phyloP scores from a whole-genome alignment of 1,140 invertebrate species.

The Neodiprion pinetum region DNA sequence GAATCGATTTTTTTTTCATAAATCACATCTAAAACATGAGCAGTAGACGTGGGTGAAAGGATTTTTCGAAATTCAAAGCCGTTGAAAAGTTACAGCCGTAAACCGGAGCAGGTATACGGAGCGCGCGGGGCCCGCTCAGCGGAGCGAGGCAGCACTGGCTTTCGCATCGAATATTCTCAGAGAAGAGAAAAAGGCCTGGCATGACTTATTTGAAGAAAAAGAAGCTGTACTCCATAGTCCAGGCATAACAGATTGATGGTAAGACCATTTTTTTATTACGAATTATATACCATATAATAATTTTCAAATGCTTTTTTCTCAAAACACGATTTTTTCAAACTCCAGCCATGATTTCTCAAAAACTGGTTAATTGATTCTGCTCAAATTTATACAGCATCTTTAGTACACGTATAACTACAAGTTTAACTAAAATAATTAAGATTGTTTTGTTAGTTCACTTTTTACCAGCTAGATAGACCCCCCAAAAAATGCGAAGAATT shows the following conservation, averaged over 20 bases:
- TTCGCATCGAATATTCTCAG: not conserved
- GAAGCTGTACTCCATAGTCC: constrained; percentile 14
- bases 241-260: not conserved
- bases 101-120: too few species aligned
- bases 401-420: constrained; percentile 9
- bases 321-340: not conserved
- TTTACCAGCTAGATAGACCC: not conserved
- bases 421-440: constrained; percentile 8
- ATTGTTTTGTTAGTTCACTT: not conserved
- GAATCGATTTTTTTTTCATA: too few species aligned
- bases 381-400: not conserved
- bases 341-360: constrained; percentile 13
- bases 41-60: too few species aligned
- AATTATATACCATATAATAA: constrained; percentile 2
- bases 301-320: not conserved
- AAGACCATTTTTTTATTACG: constrained; percentile 11
- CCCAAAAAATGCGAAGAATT: constrained; percentile 7
- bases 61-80: too few species aligned
- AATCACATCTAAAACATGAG: too few species aligned
- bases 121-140: too few species aligned
- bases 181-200: constrained; percentile 20
- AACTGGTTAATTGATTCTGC: constrained; percentile 9
- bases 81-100: too few species aligned
- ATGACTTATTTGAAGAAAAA: constrained; percentile 17
- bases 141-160: too few species aligned